These are phyloP conservation scores for Nautilus pompilius DNA, from an alignment of 1,140 invertebrate species.

Conservation along the genomic window DNA sequence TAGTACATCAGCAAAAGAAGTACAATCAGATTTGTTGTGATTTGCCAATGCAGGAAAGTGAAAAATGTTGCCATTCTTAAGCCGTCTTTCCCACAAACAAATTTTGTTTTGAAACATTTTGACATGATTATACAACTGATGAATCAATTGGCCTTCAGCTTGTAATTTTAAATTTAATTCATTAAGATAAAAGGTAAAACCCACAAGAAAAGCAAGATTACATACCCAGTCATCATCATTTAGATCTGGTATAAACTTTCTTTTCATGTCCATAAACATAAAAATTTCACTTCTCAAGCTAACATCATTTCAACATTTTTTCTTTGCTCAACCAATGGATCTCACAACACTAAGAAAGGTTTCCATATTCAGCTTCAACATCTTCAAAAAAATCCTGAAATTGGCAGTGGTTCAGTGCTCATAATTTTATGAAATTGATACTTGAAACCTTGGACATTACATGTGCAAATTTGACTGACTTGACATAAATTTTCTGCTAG, in stretches of 20 bases:
- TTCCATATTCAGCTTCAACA: not conserved
- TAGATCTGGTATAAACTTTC: too few species aligned
- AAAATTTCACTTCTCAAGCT: too few species aligned
- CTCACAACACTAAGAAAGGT: not conserved
- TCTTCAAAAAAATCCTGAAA: not conserved
- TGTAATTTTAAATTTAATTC: too few species aligned
- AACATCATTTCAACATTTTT: not conserved
- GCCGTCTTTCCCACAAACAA: not conserved
- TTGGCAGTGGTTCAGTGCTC: not conserved
- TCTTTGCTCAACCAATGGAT: not conserved
- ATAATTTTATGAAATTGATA: not conserved
- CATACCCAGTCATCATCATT: too few species aligned
- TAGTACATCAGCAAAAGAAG: not conserved
- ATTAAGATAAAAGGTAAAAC: too few species aligned
- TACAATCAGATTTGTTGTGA: not conserved
- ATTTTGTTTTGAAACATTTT: not conserved
- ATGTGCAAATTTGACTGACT: not conserved
- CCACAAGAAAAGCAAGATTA: not conserved
- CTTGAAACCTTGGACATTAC: not conserved
- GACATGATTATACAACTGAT: not conserved
- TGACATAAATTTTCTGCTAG: not conserved
- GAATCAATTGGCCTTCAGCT: not conserved
- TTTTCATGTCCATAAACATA: too few species aligned
- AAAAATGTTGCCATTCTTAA: not conserved
- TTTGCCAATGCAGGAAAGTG: not conserved